Conservation (phyloP, 2,888 invertebrate genomes). For the Drosophila neonasuta region DNA sequence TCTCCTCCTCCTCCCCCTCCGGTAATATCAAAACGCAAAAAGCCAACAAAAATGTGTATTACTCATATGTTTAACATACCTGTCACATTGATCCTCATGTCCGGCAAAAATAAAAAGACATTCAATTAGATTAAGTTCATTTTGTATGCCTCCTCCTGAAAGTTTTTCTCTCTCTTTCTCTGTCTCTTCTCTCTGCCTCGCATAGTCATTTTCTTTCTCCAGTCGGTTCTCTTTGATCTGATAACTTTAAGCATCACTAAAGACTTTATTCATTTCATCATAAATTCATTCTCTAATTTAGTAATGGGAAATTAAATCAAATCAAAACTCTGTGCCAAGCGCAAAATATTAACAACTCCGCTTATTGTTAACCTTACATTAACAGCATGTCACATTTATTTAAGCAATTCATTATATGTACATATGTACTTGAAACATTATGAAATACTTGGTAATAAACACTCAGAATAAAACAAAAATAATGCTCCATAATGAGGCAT, state of each 20-base stretch:
- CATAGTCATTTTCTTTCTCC: constrained; percentile 3
- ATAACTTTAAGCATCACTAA: constrained; percentile 4
- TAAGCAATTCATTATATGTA: constrained; percentile 7
- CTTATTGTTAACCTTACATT: constrained; percentile 18
- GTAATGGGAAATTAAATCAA: constrained; percentile 10
- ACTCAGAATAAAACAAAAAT: constrained; percentile 17
- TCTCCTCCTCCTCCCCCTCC: constrained; percentile 37
- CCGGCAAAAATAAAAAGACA: neutral
- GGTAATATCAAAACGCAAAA: constrained; percentile 54
- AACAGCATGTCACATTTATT: constrained; percentile 45
- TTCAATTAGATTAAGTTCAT: constrained; percentile 15
- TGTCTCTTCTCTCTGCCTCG: constrained; percentile 7
- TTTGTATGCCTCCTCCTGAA: neutral
- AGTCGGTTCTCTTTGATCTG: neutral
- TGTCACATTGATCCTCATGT: constrained; percentile 2
- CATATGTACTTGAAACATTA: constrained; percentile 13
- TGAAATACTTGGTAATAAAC: constrained; percentile 17
- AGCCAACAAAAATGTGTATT: constrained; percentile 10
- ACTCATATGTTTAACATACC: constrained; percentile 6
- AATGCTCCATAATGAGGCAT: constrained; percentile 36
- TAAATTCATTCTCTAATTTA: constrained; percentile 5
- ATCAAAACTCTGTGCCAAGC: constrained; percentile 51
- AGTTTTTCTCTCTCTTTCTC: constrained; percentile 4
- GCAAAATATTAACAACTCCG: constrained; percentile 28
- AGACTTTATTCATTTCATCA: constrained; percentile 11